Evolutionary conservation across 2,113 vertebrate genomes (phyloP).

Genomic region (Pipra filicauda): DNA sequence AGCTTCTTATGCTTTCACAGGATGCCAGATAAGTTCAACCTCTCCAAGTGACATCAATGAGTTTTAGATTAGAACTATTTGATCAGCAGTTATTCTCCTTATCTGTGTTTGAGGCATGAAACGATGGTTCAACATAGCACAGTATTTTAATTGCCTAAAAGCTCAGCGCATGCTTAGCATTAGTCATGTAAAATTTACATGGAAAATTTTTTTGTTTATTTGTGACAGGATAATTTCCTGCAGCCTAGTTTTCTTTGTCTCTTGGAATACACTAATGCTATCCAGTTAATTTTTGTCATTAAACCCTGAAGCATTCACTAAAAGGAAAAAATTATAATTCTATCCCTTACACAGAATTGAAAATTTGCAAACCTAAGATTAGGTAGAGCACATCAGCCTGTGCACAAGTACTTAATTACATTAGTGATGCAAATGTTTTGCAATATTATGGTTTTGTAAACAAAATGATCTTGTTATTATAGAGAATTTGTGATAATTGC

Average conservation of each 20-base stretch:
- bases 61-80: background rate
- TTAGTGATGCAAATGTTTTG: slow-evolving; percentile 75
- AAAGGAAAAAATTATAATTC: slow-evolving; percentile 44
- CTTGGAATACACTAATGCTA: slow-evolving; percentile 12
- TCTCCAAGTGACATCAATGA: background rate
- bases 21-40: background rate
- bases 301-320: slow-evolving; percentile 30
- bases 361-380: slow-evolving; percentile 68
- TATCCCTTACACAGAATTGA: slow-evolving; percentile 21
- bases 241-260: slow-evolving; percentile 23
- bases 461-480: slow-evolving; percentile 70
- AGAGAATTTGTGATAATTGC: slow-evolving; percentile 64
- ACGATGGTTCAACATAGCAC: background rate
- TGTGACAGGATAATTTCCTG: slow-evolving; percentile 2
- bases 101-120: background rate
- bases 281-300: slow-evolving; percentile 41
- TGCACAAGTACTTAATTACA: slow-evolving; percentile 73
- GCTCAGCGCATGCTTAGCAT: background rate
- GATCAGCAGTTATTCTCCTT: background rate
- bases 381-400: slow-evolving; percentile 56
- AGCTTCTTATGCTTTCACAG: background rate
- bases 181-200: slow-evolving; percentile 1
- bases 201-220: slow-evolving; percentile 8
- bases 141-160: background rate
- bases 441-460: slow-evolving; percentile 70